A percentile compares a stretch with the other conserved stretches of the same genome.
These are phyloP conservation scores for Aphelinus certus DNA, from an alignment of 1,140 invertebrate species.

Conservation along the genomic window DNA sequence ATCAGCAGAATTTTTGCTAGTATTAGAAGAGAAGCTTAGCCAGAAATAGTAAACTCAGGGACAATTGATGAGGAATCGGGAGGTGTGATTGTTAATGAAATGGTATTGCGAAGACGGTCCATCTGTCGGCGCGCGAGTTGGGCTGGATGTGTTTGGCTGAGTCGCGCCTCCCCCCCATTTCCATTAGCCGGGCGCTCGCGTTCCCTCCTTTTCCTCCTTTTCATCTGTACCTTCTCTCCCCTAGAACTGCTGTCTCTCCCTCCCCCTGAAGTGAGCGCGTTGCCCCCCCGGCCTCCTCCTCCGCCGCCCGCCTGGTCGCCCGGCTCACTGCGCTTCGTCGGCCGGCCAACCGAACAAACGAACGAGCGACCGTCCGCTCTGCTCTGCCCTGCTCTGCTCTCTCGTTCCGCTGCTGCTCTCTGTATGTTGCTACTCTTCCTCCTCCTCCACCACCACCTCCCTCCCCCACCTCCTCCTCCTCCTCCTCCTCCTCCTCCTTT, in stretches of 20 bases:
- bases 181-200: conserved; percentile 42
- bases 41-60: too few relatives aligned
- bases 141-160: too few relatives aligned
- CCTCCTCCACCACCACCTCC: conserved; percentile 9
- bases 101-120: too few relatives aligned
- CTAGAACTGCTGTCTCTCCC: conserved; percentile 17
- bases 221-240: conserved; percentile 43
- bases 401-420: neutral
- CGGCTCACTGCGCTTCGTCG: conserved; percentile 37
- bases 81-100: too few relatives aligned
- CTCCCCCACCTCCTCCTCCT: conserved; percentile 16
- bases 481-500: neutral
- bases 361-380: conserved; percentile 29
- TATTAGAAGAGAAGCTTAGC: too few relatives aligned
- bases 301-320: conserved; percentile 26
- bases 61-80: too few relatives aligned
- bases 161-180: conserved; percentile 41
- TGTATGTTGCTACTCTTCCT: conserved; percentile 21
- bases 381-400: neutral
- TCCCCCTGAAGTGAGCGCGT: conserved; percentile 10
- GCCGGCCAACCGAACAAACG: conserved; percentile 44
- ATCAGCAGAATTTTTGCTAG: too few relatives aligned
- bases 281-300: conserved; percentile 38
- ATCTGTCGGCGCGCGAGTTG: too few relatives aligned
- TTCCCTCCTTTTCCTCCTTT: conserved; percentile 46